Evolutionary conservation across 2,888 invertebrate species (phyloP), one percentile per base, ranked within the genome.

Genomic region (Leucophenga montana): DNA sequence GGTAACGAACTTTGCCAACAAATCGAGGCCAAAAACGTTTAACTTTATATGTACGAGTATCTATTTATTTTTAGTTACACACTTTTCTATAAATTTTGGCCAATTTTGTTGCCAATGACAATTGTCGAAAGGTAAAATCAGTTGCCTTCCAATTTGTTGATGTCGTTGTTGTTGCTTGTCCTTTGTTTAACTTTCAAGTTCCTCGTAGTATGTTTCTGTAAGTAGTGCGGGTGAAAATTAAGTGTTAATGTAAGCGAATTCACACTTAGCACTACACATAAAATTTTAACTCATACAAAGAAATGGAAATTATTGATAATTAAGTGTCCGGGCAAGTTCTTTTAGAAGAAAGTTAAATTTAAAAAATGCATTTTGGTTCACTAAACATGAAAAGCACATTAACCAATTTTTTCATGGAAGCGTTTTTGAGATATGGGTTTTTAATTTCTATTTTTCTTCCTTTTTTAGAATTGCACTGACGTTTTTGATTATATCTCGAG

Each of bases 1-100:
- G 61, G 39, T 61, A 18, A 61, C 61, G 57, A 61, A 61, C 44
- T 44, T 22, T 65, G 46, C 46, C 53, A 50, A n/a, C 46, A 53
- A 70, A 70, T 66, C 54, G 66, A 70, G 70, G 70, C 67, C 70
- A 70, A 53, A 54, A 33, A 48, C 54, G 48, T 56, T 56, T 56
- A 14, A 11, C 20, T 56, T 56, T 56, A 27, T 53, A 16, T 16
- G 14, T 39, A 39, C 8, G 9, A 39, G 8, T 39, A 11, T 27
- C 4, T 14, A 20, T 22, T 13, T n/a, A 27, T 27, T 11, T n/a
- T 56, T 56, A 22, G 56, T 22, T 20, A 11, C 13, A 56, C n/a
- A n/a, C n/a, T n/a, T 18, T 20, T 56, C 16, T 18, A 50, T n/a
- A 50, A 50, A 50, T 50, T 50, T 18, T 8, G 44, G 14, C 57